Evolutionary conservation across 2,888 invertebrate genomes (phyloP).

Genomic region (Chrysolina americana): DNA sequence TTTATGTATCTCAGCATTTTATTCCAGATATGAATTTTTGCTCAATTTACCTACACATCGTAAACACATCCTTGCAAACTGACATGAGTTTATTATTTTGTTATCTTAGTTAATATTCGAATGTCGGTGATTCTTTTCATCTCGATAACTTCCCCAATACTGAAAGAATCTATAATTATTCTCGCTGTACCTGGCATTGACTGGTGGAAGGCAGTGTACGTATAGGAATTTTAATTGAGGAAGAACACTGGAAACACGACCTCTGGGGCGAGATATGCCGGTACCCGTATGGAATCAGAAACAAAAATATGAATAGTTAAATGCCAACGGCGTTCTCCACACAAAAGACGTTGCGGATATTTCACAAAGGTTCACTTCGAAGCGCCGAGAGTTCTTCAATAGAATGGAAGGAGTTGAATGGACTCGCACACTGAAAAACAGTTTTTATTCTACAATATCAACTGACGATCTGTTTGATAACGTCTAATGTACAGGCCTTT

Average conservation of each 20-base stretch:
- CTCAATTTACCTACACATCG: too few relatives aligned
- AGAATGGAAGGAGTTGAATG: background rate
- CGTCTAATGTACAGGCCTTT: too few relatives aligned
- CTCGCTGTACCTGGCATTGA: background rate
- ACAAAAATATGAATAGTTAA: slow-evolving; percentile 15
- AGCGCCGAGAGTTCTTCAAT: background rate
- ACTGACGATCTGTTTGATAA: too few relatives aligned
- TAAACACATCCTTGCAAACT: too few relatives aligned
- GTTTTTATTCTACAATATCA: background rate
- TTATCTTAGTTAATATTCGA: background rate
- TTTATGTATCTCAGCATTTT: too few relatives aligned
- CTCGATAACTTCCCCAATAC: background rate
- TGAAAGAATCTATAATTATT: background rate
- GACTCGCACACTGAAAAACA: background rate
- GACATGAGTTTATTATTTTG: too few relatives aligned
- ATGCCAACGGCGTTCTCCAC: slow-evolving; percentile 8
- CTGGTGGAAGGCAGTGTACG: background rate
- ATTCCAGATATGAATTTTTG: too few relatives aligned
- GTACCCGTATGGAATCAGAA: slow-evolving; percentile 19
- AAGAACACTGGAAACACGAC: background rate
- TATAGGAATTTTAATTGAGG: slow-evolving; percentile 19
- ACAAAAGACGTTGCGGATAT: slow-evolving; percentile 17
- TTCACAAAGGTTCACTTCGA: background rate
- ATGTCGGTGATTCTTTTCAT: background rate
- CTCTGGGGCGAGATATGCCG: slow-evolving; percentile 17